Conservation (phyloP, 2,797 vertebrate species). For the Micromesistius poutassou region DNA sequence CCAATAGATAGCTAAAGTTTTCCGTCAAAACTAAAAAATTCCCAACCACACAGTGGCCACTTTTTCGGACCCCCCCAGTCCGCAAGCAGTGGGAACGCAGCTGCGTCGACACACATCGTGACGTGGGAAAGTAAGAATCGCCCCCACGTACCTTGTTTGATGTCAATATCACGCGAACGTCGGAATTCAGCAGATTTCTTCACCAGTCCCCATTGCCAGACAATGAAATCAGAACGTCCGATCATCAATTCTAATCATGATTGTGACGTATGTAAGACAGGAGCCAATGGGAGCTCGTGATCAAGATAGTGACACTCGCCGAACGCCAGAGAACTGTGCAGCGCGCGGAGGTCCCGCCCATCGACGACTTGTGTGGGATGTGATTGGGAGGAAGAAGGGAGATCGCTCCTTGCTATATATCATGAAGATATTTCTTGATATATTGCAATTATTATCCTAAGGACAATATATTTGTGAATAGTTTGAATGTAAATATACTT, state of each 20-base stretch:
- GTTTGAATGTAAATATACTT: not conserved
- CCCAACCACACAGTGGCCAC: slow-evolving; percentile 38
- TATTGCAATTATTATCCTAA: not conserved
- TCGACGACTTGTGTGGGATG: slow-evolving; percentile 66
- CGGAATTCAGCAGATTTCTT: slow-evolving; percentile 89
- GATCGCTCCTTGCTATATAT: slow-evolving; percentile 47
- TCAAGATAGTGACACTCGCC: slow-evolving; percentile 81
- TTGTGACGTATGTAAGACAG: slow-evolving; percentile 93
- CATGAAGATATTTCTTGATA: not conserved
- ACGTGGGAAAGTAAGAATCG: slow-evolving; percentile 35
- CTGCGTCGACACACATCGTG: not conserved
- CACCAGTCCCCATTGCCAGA: slow-evolving; percentile 85
- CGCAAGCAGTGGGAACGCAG: not conserved
- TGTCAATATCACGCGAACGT: slow-evolving; percentile 70
- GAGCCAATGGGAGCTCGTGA: slow-evolving; percentile 84
- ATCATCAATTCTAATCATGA: slow-evolving; percentile 99
- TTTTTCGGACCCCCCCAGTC: slow-evolving; percentile 33
- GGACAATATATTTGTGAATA: not conserved
- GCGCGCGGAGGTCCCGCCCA: slow-evolving; percentile 71
- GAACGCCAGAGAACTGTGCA: slow-evolving; percentile 66
- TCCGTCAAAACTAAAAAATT: slow-evolving; percentile 68
- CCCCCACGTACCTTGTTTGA: slow-evolving; percentile 65
- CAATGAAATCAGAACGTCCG: slow-evolving; percentile 99
- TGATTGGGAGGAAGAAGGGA: slow-evolving; percentile 47
- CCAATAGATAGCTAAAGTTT: slow-evolving; percentile 69